Evolutionary conservation across 1,140 invertebrate genomes (phyloP).

Genomic region (Dendroctonus valens): DNA sequence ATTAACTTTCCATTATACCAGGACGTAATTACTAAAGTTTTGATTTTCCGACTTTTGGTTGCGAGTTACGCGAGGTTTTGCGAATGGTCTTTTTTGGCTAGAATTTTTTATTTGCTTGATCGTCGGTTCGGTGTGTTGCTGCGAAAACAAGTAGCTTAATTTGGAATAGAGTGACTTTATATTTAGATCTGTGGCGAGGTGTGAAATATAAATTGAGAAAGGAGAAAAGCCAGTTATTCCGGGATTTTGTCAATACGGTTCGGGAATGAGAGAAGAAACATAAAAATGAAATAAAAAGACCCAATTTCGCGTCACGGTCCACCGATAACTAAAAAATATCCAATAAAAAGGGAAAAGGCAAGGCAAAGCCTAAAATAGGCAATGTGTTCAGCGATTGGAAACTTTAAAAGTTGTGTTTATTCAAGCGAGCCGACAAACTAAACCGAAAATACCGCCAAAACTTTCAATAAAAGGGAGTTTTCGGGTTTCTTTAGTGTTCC

Average conservation of each 20-base stretch:
- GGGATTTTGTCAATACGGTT: no score
- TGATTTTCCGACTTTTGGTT: constrained; percentile 5
- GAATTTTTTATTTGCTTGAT: not conserved
- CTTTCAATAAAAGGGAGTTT: constrained; percentile 6
- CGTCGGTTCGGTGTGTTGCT: no score
- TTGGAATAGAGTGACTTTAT: no score
- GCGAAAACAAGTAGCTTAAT: no score
- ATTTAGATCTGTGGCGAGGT: no score
- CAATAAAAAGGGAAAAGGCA: constrained; percentile 3
- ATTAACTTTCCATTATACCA: constrained; percentile 31
- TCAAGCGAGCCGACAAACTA: constrained; percentile 6
- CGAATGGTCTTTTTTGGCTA: not conserved
- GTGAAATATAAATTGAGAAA: no score
- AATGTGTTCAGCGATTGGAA: constrained; percentile 12
- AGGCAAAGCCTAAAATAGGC: constrained; percentile 2
- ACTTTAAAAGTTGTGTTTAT: constrained; percentile 11
- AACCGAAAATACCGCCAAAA: constrained; percentile 10
- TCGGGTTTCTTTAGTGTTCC: not conserved
- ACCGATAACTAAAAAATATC: constrained; percentile 17
- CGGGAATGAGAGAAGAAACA: not conserved
- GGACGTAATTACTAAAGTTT: constrained; percentile 19
- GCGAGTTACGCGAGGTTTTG: constrained; percentile 3
- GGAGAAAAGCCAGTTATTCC: no score
- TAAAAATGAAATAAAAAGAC: constrained; percentile 7
- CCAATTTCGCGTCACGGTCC: constrained; percentile 4